A percentile compares a stretch with the other conserved stretches of the same genome.
phyloP scores from a whole-genome alignment of 2,113 vertebrate genomes.

The Heptranchias perlo region DNA sequence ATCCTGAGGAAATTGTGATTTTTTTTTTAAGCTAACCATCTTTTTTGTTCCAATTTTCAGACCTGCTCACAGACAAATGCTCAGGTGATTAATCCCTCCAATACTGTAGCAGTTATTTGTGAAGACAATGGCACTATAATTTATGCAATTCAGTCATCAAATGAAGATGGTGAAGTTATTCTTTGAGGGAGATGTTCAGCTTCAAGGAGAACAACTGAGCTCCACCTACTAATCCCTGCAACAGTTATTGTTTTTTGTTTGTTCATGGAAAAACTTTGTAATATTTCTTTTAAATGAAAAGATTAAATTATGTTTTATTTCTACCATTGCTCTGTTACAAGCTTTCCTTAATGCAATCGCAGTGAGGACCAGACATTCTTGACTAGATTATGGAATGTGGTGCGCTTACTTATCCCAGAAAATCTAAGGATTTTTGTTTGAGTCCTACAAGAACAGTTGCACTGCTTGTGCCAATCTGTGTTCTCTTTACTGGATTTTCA shows the following conservation, averaged over 20 bases:
- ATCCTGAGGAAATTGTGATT: background rate
- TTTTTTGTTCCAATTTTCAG: conserved; percentile 26
- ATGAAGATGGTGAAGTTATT: background rate
- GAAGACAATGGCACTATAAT: conserved; percentile 13
- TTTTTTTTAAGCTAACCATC: background rate
- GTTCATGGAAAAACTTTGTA: background rate
- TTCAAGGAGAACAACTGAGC: background rate
- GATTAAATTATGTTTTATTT: conserved; percentile 28
- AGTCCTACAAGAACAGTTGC: background rate
- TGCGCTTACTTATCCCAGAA: background rate
- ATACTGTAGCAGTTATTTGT: background rate
- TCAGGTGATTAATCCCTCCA: background rate
- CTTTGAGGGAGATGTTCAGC: background rate
- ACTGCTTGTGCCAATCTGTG: background rate
- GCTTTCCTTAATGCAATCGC: background rate
- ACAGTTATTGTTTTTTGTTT: background rate
- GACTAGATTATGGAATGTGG: background rate
- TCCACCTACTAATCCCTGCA: background rate
- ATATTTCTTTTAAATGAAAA: conserved; percentile 7
- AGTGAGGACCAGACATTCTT: background rate
- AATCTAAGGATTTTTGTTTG: background rate
- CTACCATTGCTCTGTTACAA: background rate
- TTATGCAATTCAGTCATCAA: conserved; percentile 8
- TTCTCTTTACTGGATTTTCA: background rate
- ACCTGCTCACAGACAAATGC: conserved; percentile 5